Percentiles rank a stretch among this genome's conserved stretches.
These are phyloP conservation scores for Cercocebus atys DNA, from an alignment of 2,113 vertebrate species.

Conservation along the genomic window DNA sequence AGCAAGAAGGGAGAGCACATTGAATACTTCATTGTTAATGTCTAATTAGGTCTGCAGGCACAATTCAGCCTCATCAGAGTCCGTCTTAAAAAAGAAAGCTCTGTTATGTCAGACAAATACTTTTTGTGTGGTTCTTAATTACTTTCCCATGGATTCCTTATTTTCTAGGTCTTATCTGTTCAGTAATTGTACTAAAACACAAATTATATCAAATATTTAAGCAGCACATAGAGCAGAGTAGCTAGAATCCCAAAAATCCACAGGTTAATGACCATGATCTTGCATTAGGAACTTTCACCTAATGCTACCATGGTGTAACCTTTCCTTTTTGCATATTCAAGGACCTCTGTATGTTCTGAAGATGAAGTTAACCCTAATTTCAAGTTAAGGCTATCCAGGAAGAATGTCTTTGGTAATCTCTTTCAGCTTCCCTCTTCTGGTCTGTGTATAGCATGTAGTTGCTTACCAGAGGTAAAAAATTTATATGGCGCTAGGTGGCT, in stretches of 20 bases:
- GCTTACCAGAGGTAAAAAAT: neutral
- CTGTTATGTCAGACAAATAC: conserved; percentile 57
- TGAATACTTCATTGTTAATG: conserved; percentile 52
- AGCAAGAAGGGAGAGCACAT: neutral
- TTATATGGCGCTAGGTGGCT: neutral
- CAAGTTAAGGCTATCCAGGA: neutral
- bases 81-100: conserved; percentile 52
- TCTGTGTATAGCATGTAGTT: neutral
- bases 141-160: conserved; percentile 60
- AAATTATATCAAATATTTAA: conserved; percentile 31
- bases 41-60: conserved; percentile 56
- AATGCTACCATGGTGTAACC: neutral
- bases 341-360: neutral
- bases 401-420: neutral
- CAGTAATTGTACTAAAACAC: conserved; percentile 40
- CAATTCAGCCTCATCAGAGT: conserved; percentile 45
- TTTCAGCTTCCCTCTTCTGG: conserved; percentile 18
- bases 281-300: conserved; percentile 23
- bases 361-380: neutral
- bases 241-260: neutral
- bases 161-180: conserved; percentile 53
- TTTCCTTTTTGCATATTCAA: neutral
- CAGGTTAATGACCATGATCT: neutral
- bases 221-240: neutral
- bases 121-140: conserved; percentile 69